Conservation (phyloP, 2,113 vertebrate genomes). For the Hystrix brachyura region DNA sequence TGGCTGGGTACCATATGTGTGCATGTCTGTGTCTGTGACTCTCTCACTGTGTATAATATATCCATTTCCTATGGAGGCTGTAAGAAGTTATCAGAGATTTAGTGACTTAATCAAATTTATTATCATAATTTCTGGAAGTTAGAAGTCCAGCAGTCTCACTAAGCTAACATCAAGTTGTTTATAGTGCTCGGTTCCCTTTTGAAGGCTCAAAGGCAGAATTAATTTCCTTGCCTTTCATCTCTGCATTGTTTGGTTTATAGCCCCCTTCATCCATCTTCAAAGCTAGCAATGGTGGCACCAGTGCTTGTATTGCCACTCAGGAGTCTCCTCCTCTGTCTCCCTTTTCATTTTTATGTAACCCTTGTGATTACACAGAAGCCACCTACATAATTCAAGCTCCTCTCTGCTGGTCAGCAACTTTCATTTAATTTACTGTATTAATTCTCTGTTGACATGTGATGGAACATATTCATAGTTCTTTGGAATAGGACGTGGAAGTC, state of each 20-base stretch:
- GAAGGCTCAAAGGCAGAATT: background rate
- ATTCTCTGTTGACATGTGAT: background rate
- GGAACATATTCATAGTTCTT: background rate
- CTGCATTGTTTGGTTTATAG: background rate
- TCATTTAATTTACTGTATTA: background rate
- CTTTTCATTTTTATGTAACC: background rate
- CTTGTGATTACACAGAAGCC: background rate
- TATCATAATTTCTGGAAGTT: background rate
- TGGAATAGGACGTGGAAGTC: background rate
- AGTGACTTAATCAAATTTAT: background rate
- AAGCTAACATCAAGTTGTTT: background rate
- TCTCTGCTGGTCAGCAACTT: background rate
- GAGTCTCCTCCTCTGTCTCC: background rate
- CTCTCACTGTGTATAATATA: background rate
- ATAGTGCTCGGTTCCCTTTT: background rate
- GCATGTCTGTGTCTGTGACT: background rate
- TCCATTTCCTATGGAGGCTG: background rate
- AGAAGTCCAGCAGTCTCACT: background rate
- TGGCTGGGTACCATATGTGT: background rate
- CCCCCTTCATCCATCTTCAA: background rate
- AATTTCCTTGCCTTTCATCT: background rate
- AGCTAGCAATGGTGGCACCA: rapidly evolving
- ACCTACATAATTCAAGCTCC: background rate
- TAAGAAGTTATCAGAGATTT: background rate
- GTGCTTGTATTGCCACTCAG: background rate